Percentiles rank a stretch among this genome's conserved stretches.
phyloP scores from a whole-genome alignment of 2,113 vertebrate genomes.

The Mystacornis crossleyi region DNA sequence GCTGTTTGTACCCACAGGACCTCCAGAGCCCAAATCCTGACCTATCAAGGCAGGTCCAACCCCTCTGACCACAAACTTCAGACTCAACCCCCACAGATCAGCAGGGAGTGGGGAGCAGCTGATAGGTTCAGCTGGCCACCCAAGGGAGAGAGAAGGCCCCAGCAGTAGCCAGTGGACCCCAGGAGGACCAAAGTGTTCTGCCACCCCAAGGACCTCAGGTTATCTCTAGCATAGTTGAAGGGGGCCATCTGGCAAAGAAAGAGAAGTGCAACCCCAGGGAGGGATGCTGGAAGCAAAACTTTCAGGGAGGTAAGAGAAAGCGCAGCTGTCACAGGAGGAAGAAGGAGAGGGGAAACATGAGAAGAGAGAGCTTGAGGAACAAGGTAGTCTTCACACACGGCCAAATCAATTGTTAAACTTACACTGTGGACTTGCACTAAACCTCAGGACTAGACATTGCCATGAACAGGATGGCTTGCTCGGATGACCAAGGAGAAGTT shows the following conservation, averaged over 20 bases:
- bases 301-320: background rate
- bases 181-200: background rate
- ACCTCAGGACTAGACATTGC: background rate
- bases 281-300: background rate
- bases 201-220: background rate
- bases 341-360: background rate
- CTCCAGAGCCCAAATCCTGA: background rate
- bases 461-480: background rate
- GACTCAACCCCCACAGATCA: background rate
- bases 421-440: background rate
- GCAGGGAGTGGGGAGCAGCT: background rate
- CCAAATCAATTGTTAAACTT: background rate
- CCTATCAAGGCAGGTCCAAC: background rate
- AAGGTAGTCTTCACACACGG: background rate
- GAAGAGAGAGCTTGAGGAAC: background rate
- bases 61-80: background rate
- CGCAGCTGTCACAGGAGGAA: background rate
- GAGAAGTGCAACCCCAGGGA: background rate
- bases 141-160: background rate
- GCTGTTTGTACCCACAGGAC: background rate
- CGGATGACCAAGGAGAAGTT: background rate
- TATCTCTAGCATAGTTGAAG: background rate
- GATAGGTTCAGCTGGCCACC: background rate
- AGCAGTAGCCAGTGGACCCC: accelerated
- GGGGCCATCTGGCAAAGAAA: background rate